A percentile compares a stretch with the other conserved stretches of the same genome.
Conservation (phyloP, 2,113 vertebrate genomes). For the Atlantisia rogersi region DNA sequence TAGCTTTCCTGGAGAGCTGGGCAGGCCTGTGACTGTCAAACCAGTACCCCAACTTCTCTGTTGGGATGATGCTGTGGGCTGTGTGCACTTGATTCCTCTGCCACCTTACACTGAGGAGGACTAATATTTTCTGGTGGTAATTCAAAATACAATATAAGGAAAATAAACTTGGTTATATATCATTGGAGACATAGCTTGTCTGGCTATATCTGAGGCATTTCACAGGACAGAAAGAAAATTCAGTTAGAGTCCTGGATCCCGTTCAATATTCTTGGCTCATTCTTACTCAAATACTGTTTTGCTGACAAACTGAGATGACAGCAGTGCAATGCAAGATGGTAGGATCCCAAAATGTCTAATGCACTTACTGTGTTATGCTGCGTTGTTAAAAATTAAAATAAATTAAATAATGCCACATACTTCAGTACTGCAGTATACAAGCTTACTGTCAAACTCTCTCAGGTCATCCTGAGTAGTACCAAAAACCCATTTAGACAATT, state of each 20-base stretch:
- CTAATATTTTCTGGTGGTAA: not conserved
- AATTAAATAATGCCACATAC: not conserved
- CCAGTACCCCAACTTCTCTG: accelerated
- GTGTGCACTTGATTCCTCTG: not conserved
- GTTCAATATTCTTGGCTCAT: not conserved
- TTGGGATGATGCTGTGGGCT: not conserved
- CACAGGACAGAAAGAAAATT: not conserved
- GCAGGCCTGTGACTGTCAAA: not conserved
- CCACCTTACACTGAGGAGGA: not conserved
- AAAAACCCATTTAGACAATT: not conserved
- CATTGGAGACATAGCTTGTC: not conserved
- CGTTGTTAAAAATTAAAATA: not conserved
- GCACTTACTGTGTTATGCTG: not conserved
- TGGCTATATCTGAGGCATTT: not conserved
- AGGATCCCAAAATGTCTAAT: not conserved
- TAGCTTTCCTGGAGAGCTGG: not conserved
- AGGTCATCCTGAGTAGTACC: not conserved
- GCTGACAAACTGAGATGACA: not conserved
- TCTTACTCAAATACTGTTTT: not conserved
- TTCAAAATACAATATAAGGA: not conserved
- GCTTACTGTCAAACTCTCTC: not conserved
- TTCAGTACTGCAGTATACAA: not conserved
- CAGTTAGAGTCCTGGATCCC: not conserved
- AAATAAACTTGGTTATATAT: not conserved
- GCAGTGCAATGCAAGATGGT: not conserved